Percentiles rank a stretch among this genome's conserved stretches.
These are phyloP conservation scores for Brachionus rotundiformis DNA, from an alignment of 1,140 invertebrate genomes.

Conservation along the genomic window DNA sequence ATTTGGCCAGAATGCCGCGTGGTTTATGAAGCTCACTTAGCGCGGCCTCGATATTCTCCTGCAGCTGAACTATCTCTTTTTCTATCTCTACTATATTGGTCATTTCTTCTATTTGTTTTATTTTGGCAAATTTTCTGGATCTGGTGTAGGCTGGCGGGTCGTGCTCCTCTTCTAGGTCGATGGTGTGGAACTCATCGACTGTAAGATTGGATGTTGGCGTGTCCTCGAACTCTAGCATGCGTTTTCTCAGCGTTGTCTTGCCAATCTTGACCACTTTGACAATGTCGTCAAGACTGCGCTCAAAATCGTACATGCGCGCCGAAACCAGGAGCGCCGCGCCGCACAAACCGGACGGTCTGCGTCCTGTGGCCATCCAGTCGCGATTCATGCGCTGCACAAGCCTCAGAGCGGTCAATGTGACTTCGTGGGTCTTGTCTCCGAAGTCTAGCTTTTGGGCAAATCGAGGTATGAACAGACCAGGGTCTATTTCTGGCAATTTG, in stretches of 20 bases:
- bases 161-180: slow-evolving; percentile 92
- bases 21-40: slow-evolving; percentile 47
- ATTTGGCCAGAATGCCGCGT: slow-evolving; percentile 47
- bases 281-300: slow-evolving; percentile 80
- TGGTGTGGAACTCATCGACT: slow-evolving; percentile 92
- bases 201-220: slow-evolving; percentile 87
- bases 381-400: slow-evolving; percentile 95
- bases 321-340: slow-evolving; percentile 92
- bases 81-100: slow-evolving; percentile 39
- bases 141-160: slow-evolving; percentile 74
- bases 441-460: slow-evolving; percentile 93
- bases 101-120: slow-evolving; percentile 52
- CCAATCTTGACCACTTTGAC: slow-evolving; percentile 88
- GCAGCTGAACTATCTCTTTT: slow-evolving; percentile 4
- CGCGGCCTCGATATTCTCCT: slow-evolving; percentile 48
- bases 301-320: slow-evolving; percentile 86
- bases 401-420: slow-evolving; percentile 87
- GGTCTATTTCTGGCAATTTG: slow-evolving; percentile 86
- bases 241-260: slow-evolving; percentile 49
- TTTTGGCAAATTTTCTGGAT: slow-evolving; percentile 67
- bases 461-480: slow-evolving; percentile 86
- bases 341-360: slow-evolving; percentile 90
- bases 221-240: slow-evolving; percentile 89
- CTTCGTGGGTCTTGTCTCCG: slow-evolving; percentile 84
- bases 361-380: slow-evolving; percentile 92